These are phyloP conservation scores for Aphelenchoides fujianensis DNA, from an alignment of 1,140 invertebrate species.

Conservation along the genomic window DNA sequence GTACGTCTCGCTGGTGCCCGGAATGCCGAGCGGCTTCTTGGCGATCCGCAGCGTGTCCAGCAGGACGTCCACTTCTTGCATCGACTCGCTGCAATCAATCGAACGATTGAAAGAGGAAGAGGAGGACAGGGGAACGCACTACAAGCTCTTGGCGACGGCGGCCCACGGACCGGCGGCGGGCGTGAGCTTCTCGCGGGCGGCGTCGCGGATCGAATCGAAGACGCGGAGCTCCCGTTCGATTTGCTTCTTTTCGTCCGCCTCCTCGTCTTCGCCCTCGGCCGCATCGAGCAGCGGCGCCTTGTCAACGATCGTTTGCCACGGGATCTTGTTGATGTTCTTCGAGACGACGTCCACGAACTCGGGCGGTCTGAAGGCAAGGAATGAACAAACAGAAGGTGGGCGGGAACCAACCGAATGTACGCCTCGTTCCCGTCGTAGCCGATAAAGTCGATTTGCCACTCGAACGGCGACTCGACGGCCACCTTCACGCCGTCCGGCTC, in stretches of 20 bases:
- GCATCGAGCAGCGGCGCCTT: conserved; percentile 29
- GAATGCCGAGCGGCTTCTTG: conserved; percentile 28
- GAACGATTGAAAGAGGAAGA: background rate
- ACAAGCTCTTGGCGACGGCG: conserved; percentile 39
- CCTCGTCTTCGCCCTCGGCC: conserved; percentile 26
- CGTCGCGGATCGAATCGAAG: conserved; percentile 1
- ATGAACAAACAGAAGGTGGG: background rate
- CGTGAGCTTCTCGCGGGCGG: conserved; percentile 21
- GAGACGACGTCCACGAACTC: conserved; percentile 40
- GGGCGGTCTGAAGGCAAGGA: conserved; percentile 43
- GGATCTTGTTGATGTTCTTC: conserved; percentile 35
- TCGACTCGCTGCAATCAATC: conserved; percentile 31
- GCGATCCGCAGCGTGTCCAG: conserved; percentile 35
- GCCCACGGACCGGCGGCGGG: conserved; percentile 49
- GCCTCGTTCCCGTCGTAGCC: conserved; percentile 40
- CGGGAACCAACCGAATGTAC: conserved; percentile 43
- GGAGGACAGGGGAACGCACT: conserved; percentile 40
- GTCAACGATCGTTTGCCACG: conserved; percentile 38
- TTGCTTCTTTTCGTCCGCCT: conserved; percentile 23
- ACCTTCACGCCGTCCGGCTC: conserved; percentile 32
- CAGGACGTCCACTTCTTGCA: conserved; percentile 41
- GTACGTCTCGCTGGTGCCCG: conserved; percentile 4
- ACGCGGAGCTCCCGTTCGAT: background rate
- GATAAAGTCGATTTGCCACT: conserved; percentile 52
- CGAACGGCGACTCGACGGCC: conserved; percentile 40